These are phyloP conservation scores for Dinoponera quadriceps DNA, from an alignment of 1,140 invertebrate species.

Conservation along the genomic window DNA sequence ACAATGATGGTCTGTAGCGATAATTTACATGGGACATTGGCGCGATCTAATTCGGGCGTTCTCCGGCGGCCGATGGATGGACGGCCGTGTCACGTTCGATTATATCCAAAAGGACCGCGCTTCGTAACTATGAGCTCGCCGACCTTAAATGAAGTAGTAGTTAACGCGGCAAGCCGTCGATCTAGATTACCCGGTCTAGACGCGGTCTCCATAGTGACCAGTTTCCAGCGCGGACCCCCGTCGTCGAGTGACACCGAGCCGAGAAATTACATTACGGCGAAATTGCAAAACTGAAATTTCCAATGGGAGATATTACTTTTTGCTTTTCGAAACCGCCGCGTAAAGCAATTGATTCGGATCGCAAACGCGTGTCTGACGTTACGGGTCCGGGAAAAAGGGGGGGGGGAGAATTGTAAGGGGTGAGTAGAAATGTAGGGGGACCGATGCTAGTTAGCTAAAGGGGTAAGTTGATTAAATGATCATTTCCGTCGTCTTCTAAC, in stretches of 20 bases:
- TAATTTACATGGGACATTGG: constrained; percentile 71
- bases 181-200: constrained; percentile 62
- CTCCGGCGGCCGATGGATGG: constrained; percentile 57
- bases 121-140: constrained; percentile 31
- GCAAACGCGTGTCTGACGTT: too few species aligned
- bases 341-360: too few species aligned
- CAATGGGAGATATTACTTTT: background rate
- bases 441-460: too few species aligned
- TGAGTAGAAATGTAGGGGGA: too few species aligned
- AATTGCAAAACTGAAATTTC: background rate
- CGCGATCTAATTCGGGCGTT: constrained; percentile 69
- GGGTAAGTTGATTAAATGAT: too few species aligned
- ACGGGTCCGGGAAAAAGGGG: too few species aligned
- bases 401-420: too few species aligned
- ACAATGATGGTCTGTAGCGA: constrained; percentile 60
- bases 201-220: constrained; percentile 20
- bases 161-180: constrained; percentile 58
- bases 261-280: constrained; percentile 12
- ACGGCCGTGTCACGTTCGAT: constrained; percentile 70
- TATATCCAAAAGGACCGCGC: constrained; percentile 47
- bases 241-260: background rate
- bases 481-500: too few species aligned
- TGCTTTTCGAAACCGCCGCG: too few species aligned
- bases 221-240: background rate
- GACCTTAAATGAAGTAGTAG: constrained; percentile 44